Conservation (phyloP, 2,888 invertebrate species). For the Ligdia adustata region DNA sequence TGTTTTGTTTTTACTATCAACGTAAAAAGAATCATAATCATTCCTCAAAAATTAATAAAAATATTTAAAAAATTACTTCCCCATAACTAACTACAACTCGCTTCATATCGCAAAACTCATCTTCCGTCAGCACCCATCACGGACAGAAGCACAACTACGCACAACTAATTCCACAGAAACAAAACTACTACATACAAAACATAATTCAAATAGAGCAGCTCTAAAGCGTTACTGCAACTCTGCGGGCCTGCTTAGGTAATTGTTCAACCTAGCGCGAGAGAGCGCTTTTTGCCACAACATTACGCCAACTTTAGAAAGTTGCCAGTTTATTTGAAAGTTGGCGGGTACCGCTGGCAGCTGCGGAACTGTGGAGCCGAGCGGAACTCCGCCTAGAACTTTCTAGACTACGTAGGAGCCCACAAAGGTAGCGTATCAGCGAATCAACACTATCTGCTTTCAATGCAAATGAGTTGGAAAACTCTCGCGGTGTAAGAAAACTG, state of each 20-base stretch:
- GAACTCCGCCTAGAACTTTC: conserved; percentile 64
- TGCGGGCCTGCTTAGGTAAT: conserved; percentile 77
- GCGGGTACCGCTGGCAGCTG: conserved; percentile 49
- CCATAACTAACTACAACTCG: too few species aligned
- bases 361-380: conserved; percentile 51
- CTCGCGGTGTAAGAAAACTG: conserved; percentile 76
- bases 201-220: conserved; percentile 40
- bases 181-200: conserved; percentile 30
- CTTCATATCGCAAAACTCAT: too few species aligned
- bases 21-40: too few species aligned
- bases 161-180: conserved; percentile 18
- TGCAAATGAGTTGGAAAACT: conserved; percentile 84
- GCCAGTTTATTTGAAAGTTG: conserved; percentile 29
- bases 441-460: conserved; percentile 82
- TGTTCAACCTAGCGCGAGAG: conserved; percentile 80
- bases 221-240: conserved; percentile 63
- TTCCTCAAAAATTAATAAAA: too few species aligned
- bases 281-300: conserved; percentile 80
- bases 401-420: conserved; percentile 77
- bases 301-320: conserved; percentile 77
- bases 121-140: conserved; percentile 7
- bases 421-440: conserved; percentile 78
- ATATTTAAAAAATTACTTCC: too few species aligned
- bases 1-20: too few species aligned
- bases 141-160: background rate